Percentiles rank a stretch among this genome's conserved stretches.
Conservation (phyloP, 2,888 invertebrate species). For the Athalia circularis region DNA sequence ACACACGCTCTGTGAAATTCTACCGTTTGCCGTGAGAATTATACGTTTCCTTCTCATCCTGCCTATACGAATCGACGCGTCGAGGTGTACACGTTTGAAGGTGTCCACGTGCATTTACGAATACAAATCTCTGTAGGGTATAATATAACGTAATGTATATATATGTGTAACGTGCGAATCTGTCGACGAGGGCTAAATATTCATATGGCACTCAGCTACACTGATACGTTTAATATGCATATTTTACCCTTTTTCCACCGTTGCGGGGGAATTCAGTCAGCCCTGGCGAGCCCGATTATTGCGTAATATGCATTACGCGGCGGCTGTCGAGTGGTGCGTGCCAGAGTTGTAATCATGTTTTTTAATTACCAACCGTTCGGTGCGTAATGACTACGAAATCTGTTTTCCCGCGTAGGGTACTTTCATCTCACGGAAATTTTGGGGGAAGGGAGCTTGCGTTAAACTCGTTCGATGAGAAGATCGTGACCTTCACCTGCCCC, state of each 20-base stretch:
- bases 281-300: slow-evolving; percentile 43
- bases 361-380: slow-evolving; percentile 44
- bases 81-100: neutral
- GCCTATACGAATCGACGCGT: slow-evolving; percentile 31
- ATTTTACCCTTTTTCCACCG: slow-evolving; percentile 43
- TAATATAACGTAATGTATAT: neutral
- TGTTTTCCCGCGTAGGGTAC: slow-evolving; percentile 19
- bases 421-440: slow-evolving; percentile 19
- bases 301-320: slow-evolving; percentile 41
- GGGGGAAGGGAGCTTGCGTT: neutral
- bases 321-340: slow-evolving; percentile 36
- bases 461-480: slow-evolving; percentile 5
- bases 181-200: slow-evolving; percentile 32
- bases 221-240: slow-evolving; percentile 45
- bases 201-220: slow-evolving; percentile 42
- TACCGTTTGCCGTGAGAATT: slow-evolving; percentile 60
- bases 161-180: neutral
- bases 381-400: slow-evolving; percentile 35
- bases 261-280: slow-evolving; percentile 26
- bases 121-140: neutral
- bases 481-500: neutral
- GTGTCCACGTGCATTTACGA: neutral
- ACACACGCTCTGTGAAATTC: slow-evolving; percentile 60
- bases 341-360: slow-evolving; percentile 43
- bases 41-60: slow-evolving; percentile 60